Conservation (phyloP, 2,113 vertebrate species). For the Ivindomyrus marchei region DNA sequence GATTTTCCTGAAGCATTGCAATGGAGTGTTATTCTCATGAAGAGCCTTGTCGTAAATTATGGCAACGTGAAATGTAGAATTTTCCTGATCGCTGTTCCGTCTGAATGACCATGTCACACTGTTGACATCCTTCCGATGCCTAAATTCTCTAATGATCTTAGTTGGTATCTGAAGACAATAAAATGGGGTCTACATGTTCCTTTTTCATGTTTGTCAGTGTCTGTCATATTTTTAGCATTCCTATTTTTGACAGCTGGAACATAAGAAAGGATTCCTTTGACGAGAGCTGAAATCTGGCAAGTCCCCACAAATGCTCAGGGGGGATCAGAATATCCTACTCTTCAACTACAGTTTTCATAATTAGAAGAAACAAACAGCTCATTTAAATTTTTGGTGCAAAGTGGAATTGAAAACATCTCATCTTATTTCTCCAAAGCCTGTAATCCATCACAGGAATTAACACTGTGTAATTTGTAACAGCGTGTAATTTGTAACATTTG, state of each 20-base stretch:
- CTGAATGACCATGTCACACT: background rate
- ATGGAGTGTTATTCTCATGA: background rate
- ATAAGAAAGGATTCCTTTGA: background rate
- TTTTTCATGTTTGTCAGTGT: background rate
- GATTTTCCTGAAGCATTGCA: background rate
- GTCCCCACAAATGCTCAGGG: background rate
- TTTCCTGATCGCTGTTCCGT: background rate
- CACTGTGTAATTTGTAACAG: background rate
- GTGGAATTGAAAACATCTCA: background rate
- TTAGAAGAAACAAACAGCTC: conserved; percentile 6
- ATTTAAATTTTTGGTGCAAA: background rate
- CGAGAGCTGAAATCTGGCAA: background rate
- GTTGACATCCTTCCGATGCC: background rate
- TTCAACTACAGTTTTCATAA: background rate
- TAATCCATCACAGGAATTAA: background rate
- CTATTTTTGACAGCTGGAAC: background rate
- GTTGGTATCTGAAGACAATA: background rate
- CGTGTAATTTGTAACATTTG: background rate
- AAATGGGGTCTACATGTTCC: background rate
- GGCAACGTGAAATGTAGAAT: background rate
- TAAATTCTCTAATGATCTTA: background rate
- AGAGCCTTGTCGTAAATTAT: background rate
- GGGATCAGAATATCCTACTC: background rate
- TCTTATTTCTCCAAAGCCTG: background rate
- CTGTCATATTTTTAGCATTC: background rate